phyloP scores from a whole-genome alignment of 2,797 vertebrate species.

The Lagorchestes hirsutus region DNA sequence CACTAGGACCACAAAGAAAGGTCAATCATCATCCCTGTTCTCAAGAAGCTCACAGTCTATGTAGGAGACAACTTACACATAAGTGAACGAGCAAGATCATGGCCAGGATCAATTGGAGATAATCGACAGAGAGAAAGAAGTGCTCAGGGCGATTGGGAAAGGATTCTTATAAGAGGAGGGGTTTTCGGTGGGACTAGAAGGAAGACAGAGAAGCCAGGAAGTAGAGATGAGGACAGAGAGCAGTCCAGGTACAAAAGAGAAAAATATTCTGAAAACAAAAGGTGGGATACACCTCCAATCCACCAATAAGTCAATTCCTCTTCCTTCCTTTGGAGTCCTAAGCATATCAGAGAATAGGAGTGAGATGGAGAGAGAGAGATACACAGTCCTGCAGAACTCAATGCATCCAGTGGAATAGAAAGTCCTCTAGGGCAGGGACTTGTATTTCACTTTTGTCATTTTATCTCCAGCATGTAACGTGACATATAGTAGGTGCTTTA shows the following conservation, averaged over 20 bases:
- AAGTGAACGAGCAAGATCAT: not conserved
- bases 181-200: not conserved
- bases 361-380: not conserved
- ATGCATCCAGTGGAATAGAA: not conserved
- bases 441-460: not conserved
- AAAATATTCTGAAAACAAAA: not conserved
- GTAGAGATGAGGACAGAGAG: not conserved
- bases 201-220: not conserved
- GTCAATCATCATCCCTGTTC: not conserved
- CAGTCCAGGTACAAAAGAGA: not conserved
- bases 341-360: not conserved
- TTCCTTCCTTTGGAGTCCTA: not conserved
- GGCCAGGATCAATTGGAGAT: not conserved
- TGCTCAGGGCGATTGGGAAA: not conserved
- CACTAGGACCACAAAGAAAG: not conserved
- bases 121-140: not conserved
- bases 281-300: not conserved
- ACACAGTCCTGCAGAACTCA: not conserved
- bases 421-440: not conserved
- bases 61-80: not conserved
- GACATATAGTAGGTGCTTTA: not conserved
- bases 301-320: not conserved
- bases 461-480: not conserved
- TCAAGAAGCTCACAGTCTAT: not conserved
- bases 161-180: not conserved